Base-by-base conservation (phyloP, 1,140 invertebrate species). In the Ostrea edulis region DNA sequence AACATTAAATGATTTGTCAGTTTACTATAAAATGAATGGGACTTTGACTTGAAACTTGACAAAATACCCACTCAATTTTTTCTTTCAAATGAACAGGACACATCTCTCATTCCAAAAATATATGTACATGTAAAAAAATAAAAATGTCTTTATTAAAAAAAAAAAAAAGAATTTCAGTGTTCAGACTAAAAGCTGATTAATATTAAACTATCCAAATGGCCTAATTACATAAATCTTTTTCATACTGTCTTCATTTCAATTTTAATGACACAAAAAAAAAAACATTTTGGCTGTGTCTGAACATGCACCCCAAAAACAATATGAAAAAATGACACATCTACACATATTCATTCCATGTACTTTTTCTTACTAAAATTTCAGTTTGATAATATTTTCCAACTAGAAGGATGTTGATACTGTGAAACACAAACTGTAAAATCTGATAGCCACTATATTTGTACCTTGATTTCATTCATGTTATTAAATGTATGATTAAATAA, bases 151-250 rank as follows among this genome's bases (percentile, higher is more conserved):
- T 77, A 29, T 77, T 25, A 12, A 29, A 29, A 29, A 77, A 22
- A 12, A 25, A 77, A 25, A 22, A 77, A 14, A 14, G 9, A 35
- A n/a, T 62, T 77, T 25, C 35, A 14, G 29, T 77, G 29, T 77
- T 77, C 65, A 71, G 11, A 71, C 25, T 29, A 71, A 29, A 68
- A 77, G 29, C 68, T 77, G 68, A 9, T 77, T 62, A 44, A 44
- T 62, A n/a, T n/a, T n/a, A n/a, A 77, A 35, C 25, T 77, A 77
- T 77, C 29, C 25, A 35, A 77, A 77, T 77, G 68, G 68, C 68
- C 35, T 25, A 62, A 62, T 62, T n/a, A 62, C n/a, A 62, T 62
- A 62, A 62, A 20, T n/a, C 14, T 20, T 17, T 20, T 62, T 62
- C n/a, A 62, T 62, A 20, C 55, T 62, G 14, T 62, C n/a, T 44